Conservation (phyloP, 2,797 vertebrate species). For the Rhabdomys pumilio region DNA sequence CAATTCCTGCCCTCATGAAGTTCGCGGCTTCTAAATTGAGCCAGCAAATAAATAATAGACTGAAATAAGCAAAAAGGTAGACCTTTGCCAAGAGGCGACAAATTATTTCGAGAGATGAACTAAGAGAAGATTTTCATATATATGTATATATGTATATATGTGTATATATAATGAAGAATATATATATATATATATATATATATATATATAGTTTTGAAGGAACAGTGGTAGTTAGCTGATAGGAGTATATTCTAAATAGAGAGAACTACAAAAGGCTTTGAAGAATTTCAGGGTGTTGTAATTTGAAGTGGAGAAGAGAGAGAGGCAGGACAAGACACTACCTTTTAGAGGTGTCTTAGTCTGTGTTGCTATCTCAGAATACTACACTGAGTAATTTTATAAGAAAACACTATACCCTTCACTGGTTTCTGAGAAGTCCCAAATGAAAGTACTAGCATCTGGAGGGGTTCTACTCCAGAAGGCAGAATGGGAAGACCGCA, state of each 20-base stretch:
- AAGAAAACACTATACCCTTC: neutral
- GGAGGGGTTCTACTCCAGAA: neutral
- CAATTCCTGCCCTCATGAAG: neutral
- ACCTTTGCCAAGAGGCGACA: neutral
- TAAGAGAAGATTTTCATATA: neutral
- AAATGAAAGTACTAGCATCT: neutral
- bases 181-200: too few species aligned
- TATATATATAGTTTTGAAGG: neutral
- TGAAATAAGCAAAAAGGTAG: neutral
- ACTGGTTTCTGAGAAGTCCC: neutral
- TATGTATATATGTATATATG: neutral
- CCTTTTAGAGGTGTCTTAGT: neutral
- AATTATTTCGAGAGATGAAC: neutral
- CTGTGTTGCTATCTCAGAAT: neutral
- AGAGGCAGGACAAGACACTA: rapidly evolving
- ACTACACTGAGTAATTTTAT: neutral
- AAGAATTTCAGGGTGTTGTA: neutral
- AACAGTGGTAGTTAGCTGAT: neutral
- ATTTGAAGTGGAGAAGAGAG: neutral
- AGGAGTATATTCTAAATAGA: neutral
- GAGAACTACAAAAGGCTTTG: neutral
- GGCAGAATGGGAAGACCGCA: neutral
- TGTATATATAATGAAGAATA: neutral
- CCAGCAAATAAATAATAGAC: slow-evolving; percentile 43
- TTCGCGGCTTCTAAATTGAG: neutral